These are phyloP conservation scores for Eulacestoma nigropectus DNA, from an alignment of 2,113 vertebrate genomes.

Conservation along the genomic window DNA sequence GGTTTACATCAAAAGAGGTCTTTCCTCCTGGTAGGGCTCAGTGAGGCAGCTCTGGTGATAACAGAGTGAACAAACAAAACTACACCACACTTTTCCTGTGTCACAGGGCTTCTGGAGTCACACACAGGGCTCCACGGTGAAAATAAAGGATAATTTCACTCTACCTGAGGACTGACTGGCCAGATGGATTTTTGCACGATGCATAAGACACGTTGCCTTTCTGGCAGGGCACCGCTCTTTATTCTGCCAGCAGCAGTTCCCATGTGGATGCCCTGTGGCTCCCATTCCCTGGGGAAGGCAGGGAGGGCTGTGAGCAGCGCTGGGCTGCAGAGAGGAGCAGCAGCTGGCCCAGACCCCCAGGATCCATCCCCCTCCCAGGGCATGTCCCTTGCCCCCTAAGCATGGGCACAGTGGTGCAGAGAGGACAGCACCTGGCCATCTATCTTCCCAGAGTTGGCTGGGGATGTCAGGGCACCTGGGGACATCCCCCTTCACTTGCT, in stretches of 20 bases:
- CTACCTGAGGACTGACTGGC: background rate
- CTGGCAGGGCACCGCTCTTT: background rate
- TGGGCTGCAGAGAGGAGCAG: background rate
- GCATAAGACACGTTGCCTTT: background rate
- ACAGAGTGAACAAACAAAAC: background rate
- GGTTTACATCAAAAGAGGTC: background rate
- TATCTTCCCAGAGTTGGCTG: background rate
- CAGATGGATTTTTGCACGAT: background rate
- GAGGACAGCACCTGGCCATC: background rate
- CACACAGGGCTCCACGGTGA: background rate
- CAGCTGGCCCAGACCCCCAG: accelerated
- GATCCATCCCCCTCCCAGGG: accelerated
- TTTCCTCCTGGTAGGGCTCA: background rate
- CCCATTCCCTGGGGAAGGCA: background rate
- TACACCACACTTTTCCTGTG: background rate
- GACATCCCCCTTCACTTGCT: background rate
- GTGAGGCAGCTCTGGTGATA: background rate
- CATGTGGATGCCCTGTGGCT: accelerated
- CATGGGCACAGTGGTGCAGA: no score
- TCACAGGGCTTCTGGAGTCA: background rate
- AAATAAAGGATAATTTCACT: background rate
- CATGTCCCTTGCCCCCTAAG: background rate
- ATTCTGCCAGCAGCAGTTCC: background rate
- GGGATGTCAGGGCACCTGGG: background rate
- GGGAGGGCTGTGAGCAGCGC: background rate